Evolutionary conservation across 2,113 vertebrate species (phyloP).

Genomic region (Phasianus colchicus): DNA sequence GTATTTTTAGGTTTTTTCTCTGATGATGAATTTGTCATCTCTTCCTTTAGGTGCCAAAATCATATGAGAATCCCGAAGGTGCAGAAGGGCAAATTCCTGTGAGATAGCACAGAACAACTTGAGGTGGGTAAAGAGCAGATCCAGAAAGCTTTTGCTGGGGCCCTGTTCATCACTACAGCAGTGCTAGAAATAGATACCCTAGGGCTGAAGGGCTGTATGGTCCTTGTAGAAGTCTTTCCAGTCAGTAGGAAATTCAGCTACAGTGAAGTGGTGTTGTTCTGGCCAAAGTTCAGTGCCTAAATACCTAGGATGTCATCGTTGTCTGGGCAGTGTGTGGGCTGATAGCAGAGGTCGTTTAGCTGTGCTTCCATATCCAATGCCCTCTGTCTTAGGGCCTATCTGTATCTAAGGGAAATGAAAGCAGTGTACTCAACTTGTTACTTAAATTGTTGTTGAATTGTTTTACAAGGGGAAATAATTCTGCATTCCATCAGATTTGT

Average conservation of each 20-base stretch:
- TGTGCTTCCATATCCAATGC: neutral
- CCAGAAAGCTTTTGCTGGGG: neutral
- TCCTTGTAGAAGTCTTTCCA: no score
- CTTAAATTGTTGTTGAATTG: neutral
- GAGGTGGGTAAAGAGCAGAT: neutral
- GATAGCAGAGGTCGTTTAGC: neutral
- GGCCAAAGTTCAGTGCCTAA: neutral
- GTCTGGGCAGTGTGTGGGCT: neutral
- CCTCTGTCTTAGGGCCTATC: neutral
- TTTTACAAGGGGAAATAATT: neutral
- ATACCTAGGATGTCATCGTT: neutral
- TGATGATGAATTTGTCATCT: neutral
- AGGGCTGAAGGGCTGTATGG: neutral
- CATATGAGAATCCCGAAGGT: neutral
- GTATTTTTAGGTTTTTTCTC: neutral
- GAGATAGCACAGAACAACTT: neutral
- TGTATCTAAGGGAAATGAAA: neutral
- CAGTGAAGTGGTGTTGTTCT: neutral
- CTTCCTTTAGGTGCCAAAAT: neutral
- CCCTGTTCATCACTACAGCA: rapidly evolving
- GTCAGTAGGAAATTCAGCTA: neutral
- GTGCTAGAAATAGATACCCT: neutral
- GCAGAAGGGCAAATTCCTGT: neutral
- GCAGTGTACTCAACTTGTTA: neutral
- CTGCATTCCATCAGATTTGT: neutral